Conservation (phyloP, 2,888 invertebrate species). For the Pegoplata infirma region DNA sequence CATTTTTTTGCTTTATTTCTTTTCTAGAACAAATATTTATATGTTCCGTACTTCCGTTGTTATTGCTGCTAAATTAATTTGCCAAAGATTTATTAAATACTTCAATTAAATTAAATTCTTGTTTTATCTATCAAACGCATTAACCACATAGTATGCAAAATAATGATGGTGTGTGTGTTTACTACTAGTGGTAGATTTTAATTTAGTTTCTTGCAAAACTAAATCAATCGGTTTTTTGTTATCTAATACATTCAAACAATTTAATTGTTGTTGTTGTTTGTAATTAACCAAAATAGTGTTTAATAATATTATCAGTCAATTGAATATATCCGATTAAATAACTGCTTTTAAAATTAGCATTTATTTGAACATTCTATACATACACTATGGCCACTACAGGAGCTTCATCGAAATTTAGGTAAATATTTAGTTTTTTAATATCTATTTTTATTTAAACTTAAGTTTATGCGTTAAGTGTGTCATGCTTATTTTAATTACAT, state of each 20-base stretch:
- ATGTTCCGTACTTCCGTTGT: no score
- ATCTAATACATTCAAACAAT: background rate
- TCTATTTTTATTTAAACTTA: background rate
- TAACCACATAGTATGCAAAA: no score
- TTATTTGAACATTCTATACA: background rate
- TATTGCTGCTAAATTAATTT: background rate
- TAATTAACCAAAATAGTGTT: background rate
- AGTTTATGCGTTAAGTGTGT: background rate
- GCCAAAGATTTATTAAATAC: background rate
- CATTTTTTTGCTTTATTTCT: background rate
- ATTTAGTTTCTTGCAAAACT: no score
- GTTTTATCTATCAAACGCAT: no score
- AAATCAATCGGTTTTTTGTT: background rate
- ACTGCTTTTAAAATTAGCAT: background rate
- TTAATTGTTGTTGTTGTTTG: no score
- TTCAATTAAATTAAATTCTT: no score
- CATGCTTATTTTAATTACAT: background rate
- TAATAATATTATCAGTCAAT: background rate
- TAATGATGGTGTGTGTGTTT: no score
- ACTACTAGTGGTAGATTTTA: no score
- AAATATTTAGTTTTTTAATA: constrained; percentile 9
- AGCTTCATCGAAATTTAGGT: constrained; percentile 56
- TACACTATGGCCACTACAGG: constrained; percentile 28
- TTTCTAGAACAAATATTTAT: background rate
- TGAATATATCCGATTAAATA: constrained; percentile 5